Percentiles rank a stretch among this genome's conserved stretches.
Evolutionary conservation across 1,140 invertebrate species (phyloP).

Genomic region (Homarus americanus): DNA sequence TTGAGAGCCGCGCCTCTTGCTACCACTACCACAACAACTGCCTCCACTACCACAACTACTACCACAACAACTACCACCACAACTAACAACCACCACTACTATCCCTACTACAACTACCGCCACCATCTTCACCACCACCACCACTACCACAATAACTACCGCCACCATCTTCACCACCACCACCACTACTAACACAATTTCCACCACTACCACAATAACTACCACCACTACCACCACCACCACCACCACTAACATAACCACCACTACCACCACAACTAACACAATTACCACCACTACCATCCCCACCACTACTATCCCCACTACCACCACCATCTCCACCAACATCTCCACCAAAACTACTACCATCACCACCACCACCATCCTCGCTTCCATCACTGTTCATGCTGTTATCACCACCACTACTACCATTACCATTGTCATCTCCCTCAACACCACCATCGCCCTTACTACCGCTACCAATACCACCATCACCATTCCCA

Average conservation of each 20-base stretch:
- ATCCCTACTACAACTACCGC: background rate
- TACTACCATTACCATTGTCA: background rate
- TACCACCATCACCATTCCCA: background rate
- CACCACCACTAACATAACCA: too few species aligned
- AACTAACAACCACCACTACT: background rate
- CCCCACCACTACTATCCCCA: too few species aligned
- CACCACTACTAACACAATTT: too few species aligned
- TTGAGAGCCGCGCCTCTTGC: background rate
- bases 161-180: background rate
- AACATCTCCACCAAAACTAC: too few species aligned
- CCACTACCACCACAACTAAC: too few species aligned
- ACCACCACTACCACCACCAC: background rate
- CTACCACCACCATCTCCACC: too few species aligned
- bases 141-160: background rate
- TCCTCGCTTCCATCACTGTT: too few species aligned
- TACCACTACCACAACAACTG: background rate
- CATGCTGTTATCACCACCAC: too few species aligned
- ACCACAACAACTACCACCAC: background rate
- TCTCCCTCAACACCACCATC: background rate
- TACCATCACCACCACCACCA: too few species aligned
- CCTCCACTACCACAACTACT: background rate
- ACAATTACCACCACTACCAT: too few species aligned
- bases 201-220: too few species aligned
- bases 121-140: background rate
- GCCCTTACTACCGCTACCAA: background rate